These are phyloP conservation scores for Aethes cnicana DNA, from an alignment of 2,888 invertebrate genomes.

Conservation along the genomic window DNA sequence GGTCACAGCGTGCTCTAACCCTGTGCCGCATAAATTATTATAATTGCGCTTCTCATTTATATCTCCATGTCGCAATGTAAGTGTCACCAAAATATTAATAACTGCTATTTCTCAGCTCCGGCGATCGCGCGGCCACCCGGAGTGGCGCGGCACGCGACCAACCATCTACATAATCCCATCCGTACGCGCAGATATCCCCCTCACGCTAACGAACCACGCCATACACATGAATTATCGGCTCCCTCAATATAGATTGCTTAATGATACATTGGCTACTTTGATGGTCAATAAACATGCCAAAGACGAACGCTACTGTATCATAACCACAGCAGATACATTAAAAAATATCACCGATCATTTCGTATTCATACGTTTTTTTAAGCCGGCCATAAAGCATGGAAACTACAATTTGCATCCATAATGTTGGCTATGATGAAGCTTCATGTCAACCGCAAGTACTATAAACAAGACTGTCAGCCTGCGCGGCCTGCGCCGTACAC, in stretches of 20 bases:
- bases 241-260: constrained; percentile 4
- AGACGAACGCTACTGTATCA: too few relatives aligned
- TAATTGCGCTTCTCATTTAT: constrained; percentile 21
- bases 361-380: constrained; percentile 11
- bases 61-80: constrained; percentile 5
- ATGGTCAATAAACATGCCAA: too few relatives aligned
- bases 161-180: constrained; percentile 14
- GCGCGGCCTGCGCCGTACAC: constrained; percentile 15
- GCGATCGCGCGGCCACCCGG: constrained; percentile 21
- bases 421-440: constrained; percentile 14
- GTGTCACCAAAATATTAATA: constrained; percentile 28
- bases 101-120: constrained; percentile 19
- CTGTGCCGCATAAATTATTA: constrained; percentile 21
- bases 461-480: constrained; percentile 21
- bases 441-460: constrained; percentile 9
- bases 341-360: too few relatives aligned
- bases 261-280: constrained; percentile 5
- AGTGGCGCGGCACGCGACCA: constrained; percentile 23
- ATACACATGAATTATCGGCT: constrained; percentile 16
- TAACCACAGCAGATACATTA: too few relatives aligned
- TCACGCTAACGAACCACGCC: constrained; percentile 15
- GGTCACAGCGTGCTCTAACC: constrained; percentile 15
- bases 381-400: constrained; percentile 18
- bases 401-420: constrained; percentile 25
- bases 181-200: constrained; percentile 14